phyloP scores from a whole-genome alignment of 2,113 vertebrate species.

The Zootoca vivipara region DNA sequence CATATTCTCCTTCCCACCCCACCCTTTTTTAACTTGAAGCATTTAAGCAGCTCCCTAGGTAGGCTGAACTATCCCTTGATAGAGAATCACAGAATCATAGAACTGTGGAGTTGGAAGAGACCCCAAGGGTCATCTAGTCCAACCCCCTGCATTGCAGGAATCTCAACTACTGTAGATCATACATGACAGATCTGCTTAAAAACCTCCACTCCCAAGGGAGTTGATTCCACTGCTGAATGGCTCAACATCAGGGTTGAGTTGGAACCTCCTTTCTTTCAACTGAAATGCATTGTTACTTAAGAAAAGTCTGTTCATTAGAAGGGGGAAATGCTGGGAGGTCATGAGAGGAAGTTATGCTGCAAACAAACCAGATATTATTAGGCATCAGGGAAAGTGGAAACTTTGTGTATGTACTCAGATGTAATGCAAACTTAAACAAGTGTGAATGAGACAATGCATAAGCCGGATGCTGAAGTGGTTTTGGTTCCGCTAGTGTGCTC shows the following conservation, averaged over 20 bases:
- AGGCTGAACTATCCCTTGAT: not conserved
- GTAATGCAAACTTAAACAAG: conserved; percentile 17
- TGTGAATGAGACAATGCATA: conserved; percentile 15
- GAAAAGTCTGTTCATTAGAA: not conserved
- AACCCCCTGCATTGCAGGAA: too few relatives aligned
- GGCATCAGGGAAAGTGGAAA: not conserved
- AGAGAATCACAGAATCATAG: too few relatives aligned
- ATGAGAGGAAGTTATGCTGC: rapidly evolving
- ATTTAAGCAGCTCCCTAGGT: not conserved
- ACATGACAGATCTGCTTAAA: too few relatives aligned
- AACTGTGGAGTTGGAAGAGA: too few relatives aligned
- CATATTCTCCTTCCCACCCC: not conserved
- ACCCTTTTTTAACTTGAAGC: too few relatives aligned
- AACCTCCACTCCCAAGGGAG: too few relatives aligned
- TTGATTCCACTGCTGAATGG: too few relatives aligned
- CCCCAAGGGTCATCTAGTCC: too few relatives aligned
- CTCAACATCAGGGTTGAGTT: too few relatives aligned
- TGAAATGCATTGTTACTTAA: not conserved
- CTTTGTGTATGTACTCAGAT: conserved; percentile 10
- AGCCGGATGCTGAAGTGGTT: conserved; percentile 48
- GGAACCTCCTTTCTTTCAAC: too few relatives aligned
- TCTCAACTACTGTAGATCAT: too few relatives aligned
- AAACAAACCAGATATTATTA: not conserved
- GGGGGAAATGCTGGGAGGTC: not conserved
- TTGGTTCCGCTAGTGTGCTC: not conserved